Evolutionary conservation across 1,140 invertebrate species (phyloP).

Genomic region (Littorina saxatilis): DNA sequence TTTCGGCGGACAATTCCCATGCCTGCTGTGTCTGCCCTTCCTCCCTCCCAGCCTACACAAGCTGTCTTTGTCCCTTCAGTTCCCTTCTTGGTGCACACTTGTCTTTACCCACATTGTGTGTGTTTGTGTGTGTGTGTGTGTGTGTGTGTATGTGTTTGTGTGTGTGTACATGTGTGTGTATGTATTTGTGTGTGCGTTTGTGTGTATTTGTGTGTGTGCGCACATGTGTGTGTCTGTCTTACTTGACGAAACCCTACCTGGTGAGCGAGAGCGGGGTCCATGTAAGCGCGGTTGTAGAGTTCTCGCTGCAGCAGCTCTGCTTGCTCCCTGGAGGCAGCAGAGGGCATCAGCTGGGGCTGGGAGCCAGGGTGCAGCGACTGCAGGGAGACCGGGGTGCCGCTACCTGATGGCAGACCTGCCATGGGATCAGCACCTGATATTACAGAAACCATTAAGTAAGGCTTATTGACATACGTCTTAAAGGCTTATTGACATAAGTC

Average conservation of each 20-base stretch:
- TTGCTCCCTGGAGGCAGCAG: conserved; percentile 63
- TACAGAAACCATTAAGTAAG: background rate
- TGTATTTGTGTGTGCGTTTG: too few relatives aligned
- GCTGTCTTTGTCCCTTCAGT: background rate
- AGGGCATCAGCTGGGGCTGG: conserved; percentile 77
- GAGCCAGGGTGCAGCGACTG: conserved; percentile 50
- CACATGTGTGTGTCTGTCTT: background rate
- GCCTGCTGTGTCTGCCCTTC: background rate
- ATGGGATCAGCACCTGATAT: conserved; percentile 65
- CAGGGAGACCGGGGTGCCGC: conserved; percentile 45
- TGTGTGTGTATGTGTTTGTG: too few relatives aligned
- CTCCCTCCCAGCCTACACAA: background rate
- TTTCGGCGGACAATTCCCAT: too few relatives aligned
- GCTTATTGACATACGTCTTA: too few relatives aligned
- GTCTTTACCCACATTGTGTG: too few relatives aligned
- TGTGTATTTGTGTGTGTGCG: too few relatives aligned
- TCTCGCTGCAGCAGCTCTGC: conserved; percentile 78
- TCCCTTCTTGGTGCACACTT: background rate
- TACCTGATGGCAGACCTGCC: conserved; percentile 53
- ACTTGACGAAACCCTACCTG: conserved; percentile 80
- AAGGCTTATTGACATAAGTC: too few relatives aligned
- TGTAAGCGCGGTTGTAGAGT: conserved; percentile 86
- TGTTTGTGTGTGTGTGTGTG: too few relatives aligned
- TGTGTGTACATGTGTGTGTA: too few relatives aligned
- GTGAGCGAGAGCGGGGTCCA: conserved; percentile 86